These are phyloP conservation scores for Osmoderma eremita DNA, from an alignment of 2,888 invertebrate species.

Conservation along the genomic window DNA sequence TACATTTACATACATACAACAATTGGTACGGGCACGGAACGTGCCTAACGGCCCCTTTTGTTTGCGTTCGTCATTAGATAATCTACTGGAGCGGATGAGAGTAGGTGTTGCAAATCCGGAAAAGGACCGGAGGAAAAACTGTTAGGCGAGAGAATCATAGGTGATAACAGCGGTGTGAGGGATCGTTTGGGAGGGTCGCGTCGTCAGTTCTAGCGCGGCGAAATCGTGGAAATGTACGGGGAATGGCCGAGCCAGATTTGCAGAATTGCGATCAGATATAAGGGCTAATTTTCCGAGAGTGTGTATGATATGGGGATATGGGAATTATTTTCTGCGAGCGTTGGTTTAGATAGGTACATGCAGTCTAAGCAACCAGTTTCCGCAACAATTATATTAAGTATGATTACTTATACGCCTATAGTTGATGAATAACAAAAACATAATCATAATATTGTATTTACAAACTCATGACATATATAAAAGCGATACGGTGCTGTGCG, in stretches of 20 bases:
- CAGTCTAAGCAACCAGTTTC: too few species aligned
- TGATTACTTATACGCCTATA: too few species aligned
- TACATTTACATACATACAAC: slow-evolving; percentile 61
- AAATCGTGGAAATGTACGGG: background rate
- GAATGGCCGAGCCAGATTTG: too few species aligned
- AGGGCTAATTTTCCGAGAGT: too few species aligned
- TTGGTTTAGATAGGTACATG: background rate
- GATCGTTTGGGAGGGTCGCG: background rate
- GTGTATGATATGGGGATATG: background rate
- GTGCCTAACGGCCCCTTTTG: slow-evolving; percentile 54
- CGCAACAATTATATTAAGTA: too few species aligned
- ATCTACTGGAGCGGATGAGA: slow-evolving; percentile 23
- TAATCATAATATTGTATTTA: too few species aligned
- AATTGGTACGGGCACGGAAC: slow-evolving; percentile 55
- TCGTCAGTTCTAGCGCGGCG: slow-evolving; percentile 2
- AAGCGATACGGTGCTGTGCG: too few species aligned
- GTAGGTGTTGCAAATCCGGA: slow-evolving; percentile 24
- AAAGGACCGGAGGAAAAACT: slow-evolving; percentile 46
- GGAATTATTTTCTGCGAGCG: slow-evolving; percentile 7
- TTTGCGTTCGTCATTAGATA: slow-evolving; percentile 30
- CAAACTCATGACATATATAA: too few species aligned
- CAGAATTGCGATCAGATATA: too few species aligned
- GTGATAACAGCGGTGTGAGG: slow-evolving; percentile 1
- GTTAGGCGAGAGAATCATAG: slow-evolving; percentile 48
- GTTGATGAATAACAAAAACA: too few species aligned